Conservation (phyloP, 2,113 vertebrate genomes). For the Aegotheles bennettii region DNA sequence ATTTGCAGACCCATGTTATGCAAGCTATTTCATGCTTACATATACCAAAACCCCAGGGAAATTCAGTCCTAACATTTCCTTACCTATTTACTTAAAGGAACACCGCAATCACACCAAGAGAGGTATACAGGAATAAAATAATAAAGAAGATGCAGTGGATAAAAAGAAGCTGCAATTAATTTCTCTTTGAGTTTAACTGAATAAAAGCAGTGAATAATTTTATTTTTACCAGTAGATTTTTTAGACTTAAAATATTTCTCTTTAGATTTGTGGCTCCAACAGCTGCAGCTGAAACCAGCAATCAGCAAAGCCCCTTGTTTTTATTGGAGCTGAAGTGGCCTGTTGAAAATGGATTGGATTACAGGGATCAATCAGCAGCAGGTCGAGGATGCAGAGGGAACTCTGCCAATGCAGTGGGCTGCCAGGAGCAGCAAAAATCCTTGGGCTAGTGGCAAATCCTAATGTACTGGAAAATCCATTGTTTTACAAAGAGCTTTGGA, state of each 20-base stretch:
- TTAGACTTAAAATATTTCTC: slow-evolving; percentile 48
- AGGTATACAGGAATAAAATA: background rate
- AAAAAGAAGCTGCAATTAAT: background rate
- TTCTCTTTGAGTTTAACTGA: background rate
- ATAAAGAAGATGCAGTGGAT: background rate
- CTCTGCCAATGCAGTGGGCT: slow-evolving; percentile 31
- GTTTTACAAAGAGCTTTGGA: slow-evolving; percentile 57
- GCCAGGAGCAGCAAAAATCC: slow-evolving; percentile 65
- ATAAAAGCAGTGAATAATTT: slow-evolving; percentile 12
- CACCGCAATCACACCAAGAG: background rate
- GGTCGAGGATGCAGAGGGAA: slow-evolving; percentile 61
- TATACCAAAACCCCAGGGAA: background rate
- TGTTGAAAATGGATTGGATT: slow-evolving; percentile 72
- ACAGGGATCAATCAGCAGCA: slow-evolving; percentile 68
- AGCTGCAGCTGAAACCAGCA: slow-evolving; percentile 64
- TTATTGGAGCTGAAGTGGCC: slow-evolving; percentile 67
- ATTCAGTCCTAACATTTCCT: background rate
- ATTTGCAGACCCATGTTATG: background rate
- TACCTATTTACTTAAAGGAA: background rate
- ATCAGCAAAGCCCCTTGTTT: slow-evolving; percentile 66
- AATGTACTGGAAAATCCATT: slow-evolving; percentile 64
- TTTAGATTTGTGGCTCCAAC: slow-evolving; percentile 57
- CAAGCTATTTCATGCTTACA: background rate
- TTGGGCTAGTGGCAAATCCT: slow-evolving; percentile 48
- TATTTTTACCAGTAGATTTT: slow-evolving; percentile 17